Evolutionary conservation across 2,113 vertebrate genomes (phyloP).

Genomic region (Nothoprocta pentlandii): DNA sequence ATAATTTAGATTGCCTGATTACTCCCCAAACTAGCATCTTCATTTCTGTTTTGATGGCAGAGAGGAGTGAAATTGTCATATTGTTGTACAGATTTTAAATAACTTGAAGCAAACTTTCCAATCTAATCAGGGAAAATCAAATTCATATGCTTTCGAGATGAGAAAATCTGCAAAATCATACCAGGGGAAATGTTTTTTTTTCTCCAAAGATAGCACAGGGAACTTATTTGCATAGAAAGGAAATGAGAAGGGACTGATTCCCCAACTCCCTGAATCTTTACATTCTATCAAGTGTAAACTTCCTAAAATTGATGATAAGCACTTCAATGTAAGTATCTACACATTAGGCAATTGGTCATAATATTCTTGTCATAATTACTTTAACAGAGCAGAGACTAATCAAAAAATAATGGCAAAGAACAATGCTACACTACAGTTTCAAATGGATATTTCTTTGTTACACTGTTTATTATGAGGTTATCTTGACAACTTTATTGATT

Average conservation of each 20-base stretch:
- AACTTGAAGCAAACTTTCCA: constrained; percentile 38
- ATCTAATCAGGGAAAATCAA: constrained; percentile 67
- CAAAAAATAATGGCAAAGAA: neutral
- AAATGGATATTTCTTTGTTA: neutral
- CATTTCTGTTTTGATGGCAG: constrained; percentile 65
- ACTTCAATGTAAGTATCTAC: neutral
- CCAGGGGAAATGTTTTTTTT: neutral
- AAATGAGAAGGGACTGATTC: neutral
- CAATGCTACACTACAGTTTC: neutral
- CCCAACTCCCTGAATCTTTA: constrained; percentile 13
- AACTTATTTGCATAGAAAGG: neutral
- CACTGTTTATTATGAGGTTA: neutral
- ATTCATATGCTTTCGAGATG: constrained; percentile 52
- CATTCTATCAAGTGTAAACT: neutral
- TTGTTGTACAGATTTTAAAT: constrained; percentile 44
- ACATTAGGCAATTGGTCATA: neutral
- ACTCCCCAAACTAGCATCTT: constrained; percentile 70
- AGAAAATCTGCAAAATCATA: constrained; percentile 14
- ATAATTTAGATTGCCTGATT: constrained; percentile 74
- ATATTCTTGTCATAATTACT: neutral
- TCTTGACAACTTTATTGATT: neutral
- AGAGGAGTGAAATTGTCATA: constrained; percentile 38
- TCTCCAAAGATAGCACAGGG: neutral
- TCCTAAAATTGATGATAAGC: neutral
- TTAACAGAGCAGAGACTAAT: neutral